phyloP scores from a whole-genome alignment of 2,113 vertebrate species.

The Aspiorhynchus laticeps region DNA sequence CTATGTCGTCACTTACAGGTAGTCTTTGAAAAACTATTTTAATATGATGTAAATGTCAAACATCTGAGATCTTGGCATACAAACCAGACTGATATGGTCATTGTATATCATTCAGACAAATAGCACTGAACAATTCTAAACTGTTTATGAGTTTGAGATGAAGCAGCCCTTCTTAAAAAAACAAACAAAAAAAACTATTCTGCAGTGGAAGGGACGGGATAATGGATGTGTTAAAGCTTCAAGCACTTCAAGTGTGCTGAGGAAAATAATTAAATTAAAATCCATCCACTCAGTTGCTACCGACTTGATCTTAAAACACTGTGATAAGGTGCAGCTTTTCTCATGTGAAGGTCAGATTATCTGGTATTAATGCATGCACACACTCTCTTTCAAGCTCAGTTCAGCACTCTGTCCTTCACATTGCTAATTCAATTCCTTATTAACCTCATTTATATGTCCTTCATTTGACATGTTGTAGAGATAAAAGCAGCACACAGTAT shows the following conservation, averaged over 20 bases:
- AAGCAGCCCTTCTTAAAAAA: not conserved
- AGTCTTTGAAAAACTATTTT: conserved; percentile 6
- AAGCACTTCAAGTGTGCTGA: not conserved
- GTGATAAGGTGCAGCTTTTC: not conserved
- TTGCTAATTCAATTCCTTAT: not conserved
- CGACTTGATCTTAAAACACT: not conserved
- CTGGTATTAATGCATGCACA: not conserved
- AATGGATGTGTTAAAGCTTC: not conserved
- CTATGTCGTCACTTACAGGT: conserved; percentile 79
- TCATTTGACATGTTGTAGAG: not conserved
- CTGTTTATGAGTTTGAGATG: not conserved
- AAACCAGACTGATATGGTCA: not conserved
- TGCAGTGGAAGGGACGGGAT: not conserved
- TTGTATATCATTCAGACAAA: not conserved
- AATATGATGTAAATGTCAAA: not conserved
- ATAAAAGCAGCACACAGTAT: not conserved
- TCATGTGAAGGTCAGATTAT: not conserved
- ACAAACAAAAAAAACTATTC: not conserved
- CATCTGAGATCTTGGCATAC: not conserved
- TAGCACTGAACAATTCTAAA: not conserved
- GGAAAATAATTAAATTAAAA: not conserved
- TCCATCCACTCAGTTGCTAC: not conserved
- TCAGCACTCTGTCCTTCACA: not conserved
- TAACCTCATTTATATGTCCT: not conserved
- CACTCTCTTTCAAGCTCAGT: not conserved